Evolutionary conservation across 2,888 invertebrate species (phyloP).

Genomic region (Cheilosia impressa): DNA sequence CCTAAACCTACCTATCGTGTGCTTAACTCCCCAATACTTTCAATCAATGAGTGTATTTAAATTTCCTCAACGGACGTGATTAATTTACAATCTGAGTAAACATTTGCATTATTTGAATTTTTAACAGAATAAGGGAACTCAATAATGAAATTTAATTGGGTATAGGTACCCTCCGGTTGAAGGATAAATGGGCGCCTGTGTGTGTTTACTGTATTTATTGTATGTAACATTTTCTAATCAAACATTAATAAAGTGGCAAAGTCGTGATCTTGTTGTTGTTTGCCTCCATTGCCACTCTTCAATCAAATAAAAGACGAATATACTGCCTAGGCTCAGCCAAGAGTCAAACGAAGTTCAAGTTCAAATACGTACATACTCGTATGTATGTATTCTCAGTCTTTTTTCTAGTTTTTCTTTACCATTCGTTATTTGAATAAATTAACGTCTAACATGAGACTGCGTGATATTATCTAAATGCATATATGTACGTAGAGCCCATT

Average conservation of each 20-base stretch:
- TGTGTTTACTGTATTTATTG: not conserved
- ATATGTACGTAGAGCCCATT: not conserved
- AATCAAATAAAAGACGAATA: constrained; percentile 1
- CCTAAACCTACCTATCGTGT: no score
- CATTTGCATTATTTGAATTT: not conserved
- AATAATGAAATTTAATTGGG: constrained; percentile 6
- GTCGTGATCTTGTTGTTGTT: not conserved
- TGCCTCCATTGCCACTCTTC: constrained; percentile 8
- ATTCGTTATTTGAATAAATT: constrained; percentile 63
- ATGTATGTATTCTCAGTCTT: not conserved
- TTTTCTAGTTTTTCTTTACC: constrained; percentile 1
- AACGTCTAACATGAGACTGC: constrained; percentile 31
- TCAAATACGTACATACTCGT: constrained; percentile 32
- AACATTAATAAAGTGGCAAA: constrained; percentile 7
- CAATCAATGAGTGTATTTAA: not conserved
- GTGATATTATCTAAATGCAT: not conserved
- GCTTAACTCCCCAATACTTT: no score
- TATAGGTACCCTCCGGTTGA: not conserved
- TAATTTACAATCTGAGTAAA: not conserved
- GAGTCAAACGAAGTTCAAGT: constrained; percentile 66
- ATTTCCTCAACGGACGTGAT: not conserved
- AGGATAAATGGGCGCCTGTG: not conserved
- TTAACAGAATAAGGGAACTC: not conserved
- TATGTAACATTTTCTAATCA: constrained; percentile 3
- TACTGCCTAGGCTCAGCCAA: constrained; percentile 44